phyloP scores from a whole-genome alignment of 2,888 invertebrate species.

The Corythucha ciliata region DNA sequence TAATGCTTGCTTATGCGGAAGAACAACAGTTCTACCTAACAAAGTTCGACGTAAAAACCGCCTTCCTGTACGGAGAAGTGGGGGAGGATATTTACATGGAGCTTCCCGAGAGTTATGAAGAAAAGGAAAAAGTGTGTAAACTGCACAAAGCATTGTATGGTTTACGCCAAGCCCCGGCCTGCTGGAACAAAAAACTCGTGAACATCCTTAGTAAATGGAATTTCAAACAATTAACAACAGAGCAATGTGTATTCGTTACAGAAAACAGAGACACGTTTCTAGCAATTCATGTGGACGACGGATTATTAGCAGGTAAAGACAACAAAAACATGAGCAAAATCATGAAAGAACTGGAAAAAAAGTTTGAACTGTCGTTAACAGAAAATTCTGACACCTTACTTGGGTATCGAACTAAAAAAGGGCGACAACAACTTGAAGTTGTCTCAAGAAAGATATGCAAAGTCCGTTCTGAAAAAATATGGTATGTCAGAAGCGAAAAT shows the following conservation, averaged over 20 bases:
- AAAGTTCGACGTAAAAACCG: constrained; percentile 27
- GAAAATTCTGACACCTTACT: constrained; percentile 27
- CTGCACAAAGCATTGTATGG: constrained; percentile 29
- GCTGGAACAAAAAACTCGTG: constrained; percentile 25
- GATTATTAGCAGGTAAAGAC: no score
- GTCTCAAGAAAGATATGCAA: constrained; percentile 24
- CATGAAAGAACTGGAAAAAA: constrained; percentile 23
- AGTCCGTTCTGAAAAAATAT: constrained; percentile 27
- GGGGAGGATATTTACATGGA: constrained; percentile 28
- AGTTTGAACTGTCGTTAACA: constrained; percentile 32
- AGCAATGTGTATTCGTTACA: constrained; percentile 27
- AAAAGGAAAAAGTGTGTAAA: constrained; percentile 18
- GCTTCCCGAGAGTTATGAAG: constrained; percentile 27
- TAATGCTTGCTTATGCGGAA: constrained; percentile 32
- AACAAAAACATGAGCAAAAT: constrained; percentile 27
- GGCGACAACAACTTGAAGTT: constrained; percentile 17
- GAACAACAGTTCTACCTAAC: no score
- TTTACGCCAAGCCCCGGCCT: background rate
- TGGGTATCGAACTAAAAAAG: constrained; percentile 27
- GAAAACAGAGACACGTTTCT: constrained; percentile 19
- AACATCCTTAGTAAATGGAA: constrained; percentile 18
- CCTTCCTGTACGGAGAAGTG: constrained; percentile 30
- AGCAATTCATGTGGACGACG: constrained; percentile 33
- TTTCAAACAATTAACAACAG: constrained; percentile 11
- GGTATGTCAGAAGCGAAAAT: no score